Evolutionary conservation across 2,888 invertebrate species (phyloP), one percentile per base, ranked within the genome.

Genomic region (Morpho helenor): DNA sequence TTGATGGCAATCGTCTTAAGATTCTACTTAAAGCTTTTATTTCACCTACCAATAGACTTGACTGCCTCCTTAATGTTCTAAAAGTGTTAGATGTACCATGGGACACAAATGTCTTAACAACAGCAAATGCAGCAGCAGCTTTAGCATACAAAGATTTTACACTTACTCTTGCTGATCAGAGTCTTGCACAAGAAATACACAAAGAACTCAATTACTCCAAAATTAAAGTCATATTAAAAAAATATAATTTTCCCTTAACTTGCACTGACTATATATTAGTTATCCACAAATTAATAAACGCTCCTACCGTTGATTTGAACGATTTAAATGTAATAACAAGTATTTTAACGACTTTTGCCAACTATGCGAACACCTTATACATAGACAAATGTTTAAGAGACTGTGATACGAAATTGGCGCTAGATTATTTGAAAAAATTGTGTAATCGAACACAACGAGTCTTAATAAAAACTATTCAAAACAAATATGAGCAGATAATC

Each of bases 11-110:
- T 39, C 80, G 89, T 39, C 72, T 90, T 50, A 77, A 82, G 67
- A 79, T 87, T 54, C 73, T 90, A 60, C 71, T 90, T 1, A 73
- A 76, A 57, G 76, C 82, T 31, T 88, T 88, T 70, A 82, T 80
- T 53, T 79, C 80, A 49, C 76, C 74, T 52, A 80, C 72, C 50
- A 80, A 71, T 66, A 89, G 79, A 75, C 75, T 88, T 44, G 79
- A 87, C 58, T 87, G 87, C 65, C 74, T 90, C 54, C 74, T 90
- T 43, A 80, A 84, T 74, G 88, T 88, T 52, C 72, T 90, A 40
- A 86, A 85, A 76, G 75, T 84, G 39, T 72, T 90, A 53, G 87
- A 90, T 73, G 90, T 90, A 2, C 90, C 90, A 56, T 90, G 90
- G 90, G 77, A 77, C 66, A 51, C 71, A 23, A 74, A 70, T 60